These are phyloP conservation scores for Metacarcinus magister DNA, from an alignment of 2,888 invertebrate genomes.

Conservation along the genomic window DNA sequence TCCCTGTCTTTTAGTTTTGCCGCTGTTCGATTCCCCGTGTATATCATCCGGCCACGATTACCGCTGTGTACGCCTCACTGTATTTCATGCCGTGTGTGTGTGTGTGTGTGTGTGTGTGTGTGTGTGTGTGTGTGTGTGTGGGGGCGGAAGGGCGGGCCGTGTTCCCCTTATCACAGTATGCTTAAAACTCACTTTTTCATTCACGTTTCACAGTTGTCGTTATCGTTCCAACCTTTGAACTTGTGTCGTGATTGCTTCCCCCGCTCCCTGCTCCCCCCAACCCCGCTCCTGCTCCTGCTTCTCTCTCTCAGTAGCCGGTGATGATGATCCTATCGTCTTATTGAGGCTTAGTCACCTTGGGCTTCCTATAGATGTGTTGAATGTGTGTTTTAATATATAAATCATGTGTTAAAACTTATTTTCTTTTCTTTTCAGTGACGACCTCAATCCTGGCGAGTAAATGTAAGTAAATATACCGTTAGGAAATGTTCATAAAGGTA, in stretches of 20 bases:
- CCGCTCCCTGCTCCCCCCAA: background rate
- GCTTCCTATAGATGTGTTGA: too few relatives aligned
- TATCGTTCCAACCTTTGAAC: conserved; percentile 53
- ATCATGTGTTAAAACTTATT: background rate
- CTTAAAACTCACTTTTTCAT: conserved; percentile 44
- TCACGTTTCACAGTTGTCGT: background rate
- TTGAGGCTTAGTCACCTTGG: background rate
- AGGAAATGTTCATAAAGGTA: background rate
- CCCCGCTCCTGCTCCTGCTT: background rate
- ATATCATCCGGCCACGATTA: background rate
- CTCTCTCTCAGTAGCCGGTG: background rate
- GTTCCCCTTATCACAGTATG: conserved; percentile 44
- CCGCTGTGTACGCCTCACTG: conserved; percentile 46
- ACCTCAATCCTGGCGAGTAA: background rate
- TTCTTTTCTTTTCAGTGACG: background rate
- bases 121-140: too few relatives aligned
- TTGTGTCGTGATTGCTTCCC: background rate
- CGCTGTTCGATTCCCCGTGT: conserved; percentile 42
- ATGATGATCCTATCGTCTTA: background rate
- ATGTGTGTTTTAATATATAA: too few relatives aligned
- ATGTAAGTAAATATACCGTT: background rate
- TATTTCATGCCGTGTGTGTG: conserved; percentile 31
- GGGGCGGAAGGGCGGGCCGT: background rate
- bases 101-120: too few relatives aligned
- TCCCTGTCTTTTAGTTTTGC: conserved; percentile 53